Evolutionary conservation across 2,113 vertebrate genomes (phyloP).

Genomic region (Spilogale gracilis): DNA sequence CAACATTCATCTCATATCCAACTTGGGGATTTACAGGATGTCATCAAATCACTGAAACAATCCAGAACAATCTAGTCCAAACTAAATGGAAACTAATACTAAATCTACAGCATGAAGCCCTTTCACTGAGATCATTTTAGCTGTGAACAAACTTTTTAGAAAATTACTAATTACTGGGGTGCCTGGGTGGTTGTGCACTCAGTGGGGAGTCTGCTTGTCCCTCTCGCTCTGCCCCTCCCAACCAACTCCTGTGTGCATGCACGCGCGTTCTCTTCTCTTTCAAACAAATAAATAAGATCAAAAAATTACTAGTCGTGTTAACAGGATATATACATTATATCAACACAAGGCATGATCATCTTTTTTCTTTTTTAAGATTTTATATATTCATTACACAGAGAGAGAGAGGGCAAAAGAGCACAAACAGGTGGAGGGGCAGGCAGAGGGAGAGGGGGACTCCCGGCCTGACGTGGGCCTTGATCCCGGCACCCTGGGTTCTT

Average conservation of each 20-base stretch:
- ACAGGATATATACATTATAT: neutral
- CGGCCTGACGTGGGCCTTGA: too few species aligned
- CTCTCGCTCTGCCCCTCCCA: too few species aligned
- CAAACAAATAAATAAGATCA: too few species aligned
- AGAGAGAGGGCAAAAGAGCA: too few species aligned
- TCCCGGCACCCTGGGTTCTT: too few species aligned
- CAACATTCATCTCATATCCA: constrained; percentile 25
- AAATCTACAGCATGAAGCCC: neutral
- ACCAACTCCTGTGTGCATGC: too few species aligned
- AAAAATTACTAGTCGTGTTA: neutral
- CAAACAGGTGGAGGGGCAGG: too few species aligned
- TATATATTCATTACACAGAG: too few species aligned
- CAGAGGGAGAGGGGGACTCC: too few species aligned
- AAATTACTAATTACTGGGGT: neutral
- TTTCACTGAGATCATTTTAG: neutral
- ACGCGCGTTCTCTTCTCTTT: too few species aligned
- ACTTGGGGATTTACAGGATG: neutral
- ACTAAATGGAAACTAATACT: constrained; percentile 23
- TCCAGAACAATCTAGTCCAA: neutral
- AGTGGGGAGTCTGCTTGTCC: neutral
- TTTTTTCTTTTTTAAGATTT: too few species aligned
- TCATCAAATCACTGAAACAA: constrained; percentile 27
- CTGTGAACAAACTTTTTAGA: neutral
- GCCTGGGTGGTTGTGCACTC: neutral
- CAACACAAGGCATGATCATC: neutral